phyloP scores from a whole-genome alignment of 2,888 invertebrate species.

The Plemyria rubiginata region DNA sequence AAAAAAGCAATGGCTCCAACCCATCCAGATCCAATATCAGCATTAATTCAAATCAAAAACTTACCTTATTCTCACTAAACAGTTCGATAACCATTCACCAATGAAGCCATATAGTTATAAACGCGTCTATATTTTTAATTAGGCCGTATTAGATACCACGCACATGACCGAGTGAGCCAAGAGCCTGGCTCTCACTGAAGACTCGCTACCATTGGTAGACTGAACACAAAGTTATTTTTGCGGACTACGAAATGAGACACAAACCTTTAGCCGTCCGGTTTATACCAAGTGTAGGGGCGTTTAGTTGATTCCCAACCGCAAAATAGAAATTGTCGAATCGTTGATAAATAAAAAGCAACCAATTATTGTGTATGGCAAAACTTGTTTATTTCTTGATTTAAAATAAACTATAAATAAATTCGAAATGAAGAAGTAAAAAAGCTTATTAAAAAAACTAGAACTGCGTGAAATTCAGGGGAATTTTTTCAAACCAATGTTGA shows the following conservation, averaged over 20 bases:
- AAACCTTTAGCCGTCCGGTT: background rate
- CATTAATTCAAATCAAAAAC: conserved; percentile 3
- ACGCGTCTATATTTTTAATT: conserved; percentile 55
- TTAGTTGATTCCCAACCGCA: background rate
- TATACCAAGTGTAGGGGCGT: background rate
- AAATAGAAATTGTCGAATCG: conserved; percentile 8
- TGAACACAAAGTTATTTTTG: conserved; percentile 21
- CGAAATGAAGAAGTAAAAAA: background rate
- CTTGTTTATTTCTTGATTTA: background rate
- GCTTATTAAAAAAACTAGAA: background rate
- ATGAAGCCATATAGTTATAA: conserved; percentile 56
- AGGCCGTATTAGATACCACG: conserved; percentile 42
- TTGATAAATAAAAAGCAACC: background rate
- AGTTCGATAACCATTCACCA: conserved; percentile 37
- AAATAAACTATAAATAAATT: background rate
- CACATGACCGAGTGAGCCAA: conserved; percentile 60
- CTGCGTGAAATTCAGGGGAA: conserved; percentile 24
- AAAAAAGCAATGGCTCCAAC: background rate
- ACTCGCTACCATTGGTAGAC: conserved; percentile 46
- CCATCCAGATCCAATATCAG: background rate
- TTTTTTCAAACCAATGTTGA: conserved; percentile 30
- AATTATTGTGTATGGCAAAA: background rate
- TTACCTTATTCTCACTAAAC: conserved; percentile 24
- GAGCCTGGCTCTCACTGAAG: conserved; percentile 67
- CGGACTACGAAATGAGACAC: conserved; percentile 8